A percentile compares a stretch with the other conserved stretches of the same genome.
phyloP scores from a whole-genome alignment of 2,113 vertebrate genomes.

The Rostratula benghalensis region DNA sequence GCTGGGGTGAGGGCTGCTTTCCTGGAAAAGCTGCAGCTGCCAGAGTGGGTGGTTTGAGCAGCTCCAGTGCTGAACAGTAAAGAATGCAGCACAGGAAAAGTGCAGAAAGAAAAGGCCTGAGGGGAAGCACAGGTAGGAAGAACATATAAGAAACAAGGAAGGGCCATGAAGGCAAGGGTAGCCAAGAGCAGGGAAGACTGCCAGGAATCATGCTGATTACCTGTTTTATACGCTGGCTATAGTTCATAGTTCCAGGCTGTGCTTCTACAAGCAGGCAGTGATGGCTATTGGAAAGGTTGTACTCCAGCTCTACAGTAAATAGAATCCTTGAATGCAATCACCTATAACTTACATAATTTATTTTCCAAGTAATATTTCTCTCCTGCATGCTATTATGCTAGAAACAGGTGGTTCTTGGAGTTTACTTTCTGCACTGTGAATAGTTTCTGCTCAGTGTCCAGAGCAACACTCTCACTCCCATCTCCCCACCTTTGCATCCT shows the following conservation, averaged over 20 bases:
- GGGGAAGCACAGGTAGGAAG: not conserved
- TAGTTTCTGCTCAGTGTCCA: fast-evolving
- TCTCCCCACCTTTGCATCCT: not conserved
- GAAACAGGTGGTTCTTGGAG: not conserved
- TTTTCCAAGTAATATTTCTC: not conserved
- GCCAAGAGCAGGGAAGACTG: not conserved
- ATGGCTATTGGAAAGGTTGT: not conserved
- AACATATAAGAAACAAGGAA: not conserved
- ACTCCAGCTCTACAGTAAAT: not conserved
- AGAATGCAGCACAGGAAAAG: not conserved
- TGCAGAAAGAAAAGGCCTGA: not conserved
- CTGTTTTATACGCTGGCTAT: not conserved
- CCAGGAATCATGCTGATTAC: not conserved
- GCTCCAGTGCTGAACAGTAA: not conserved
- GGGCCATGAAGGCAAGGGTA: not conserved
- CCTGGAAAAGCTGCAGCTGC: not conserved
- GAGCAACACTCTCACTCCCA: not conserved
- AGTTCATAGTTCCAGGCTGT: not conserved
- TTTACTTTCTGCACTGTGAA: not conserved
- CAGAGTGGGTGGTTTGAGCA: not conserved
- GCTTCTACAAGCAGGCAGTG: not conserved
- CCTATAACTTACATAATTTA: not conserved
- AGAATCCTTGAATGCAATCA: not conserved
- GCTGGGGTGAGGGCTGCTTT: not conserved
- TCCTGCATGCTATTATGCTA: not conserved